phyloP scores from a whole-genome alignment of 2,113 vertebrate species.

The Xiphophorus hellerii region DNA sequence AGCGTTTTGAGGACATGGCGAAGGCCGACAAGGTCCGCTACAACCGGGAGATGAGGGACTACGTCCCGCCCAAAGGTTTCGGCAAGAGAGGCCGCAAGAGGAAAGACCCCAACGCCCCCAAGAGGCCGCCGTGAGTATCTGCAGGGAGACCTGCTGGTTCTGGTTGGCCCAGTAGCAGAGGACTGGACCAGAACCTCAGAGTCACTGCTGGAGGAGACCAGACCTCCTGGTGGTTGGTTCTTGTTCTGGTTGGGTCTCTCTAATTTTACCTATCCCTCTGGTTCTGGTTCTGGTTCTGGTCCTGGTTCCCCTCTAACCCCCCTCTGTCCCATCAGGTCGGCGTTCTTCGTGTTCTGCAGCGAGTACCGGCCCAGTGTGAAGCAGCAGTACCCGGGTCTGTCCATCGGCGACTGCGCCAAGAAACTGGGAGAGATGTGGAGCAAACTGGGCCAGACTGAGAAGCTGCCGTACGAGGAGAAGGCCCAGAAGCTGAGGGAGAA shows the following conservation, averaged over 20 bases:
- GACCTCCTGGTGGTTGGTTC: too few relatives aligned
- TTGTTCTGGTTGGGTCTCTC: too few relatives aligned
- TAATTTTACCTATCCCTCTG: too few relatives aligned
- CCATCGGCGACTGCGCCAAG: conserved; percentile 76
- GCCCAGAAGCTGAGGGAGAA: conserved; percentile 76
- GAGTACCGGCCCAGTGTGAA: conserved; percentile 76
- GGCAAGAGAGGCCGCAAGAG: conserved; percentile 91
- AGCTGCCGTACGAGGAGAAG: conserved; percentile 74
- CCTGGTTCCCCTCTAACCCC: too few relatives aligned
- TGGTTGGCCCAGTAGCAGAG: too few relatives aligned
- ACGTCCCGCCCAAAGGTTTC: conserved; percentile 88
- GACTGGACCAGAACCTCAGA: too few relatives aligned
- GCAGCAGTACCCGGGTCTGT: conserved; percentile 74
- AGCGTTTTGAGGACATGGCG: conserved; percentile 93
- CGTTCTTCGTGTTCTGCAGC: conserved; percentile 76
- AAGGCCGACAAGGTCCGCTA: conserved; percentile 93
- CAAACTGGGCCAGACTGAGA: conserved; percentile 71
- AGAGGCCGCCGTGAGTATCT: conserved; percentile 84
- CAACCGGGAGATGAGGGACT: conserved; percentile 93
- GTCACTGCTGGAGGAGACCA: too few relatives aligned
- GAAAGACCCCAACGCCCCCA: conserved; percentile 95
- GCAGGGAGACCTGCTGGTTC: too few relatives aligned
- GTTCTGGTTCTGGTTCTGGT: too few relatives aligned
- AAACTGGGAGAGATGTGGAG: conserved; percentile 75
- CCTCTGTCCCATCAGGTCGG: conserved; percentile 46